Conservation (phyloP, 2,888 invertebrate genomes). For the Drosophila infuscata region DNA sequence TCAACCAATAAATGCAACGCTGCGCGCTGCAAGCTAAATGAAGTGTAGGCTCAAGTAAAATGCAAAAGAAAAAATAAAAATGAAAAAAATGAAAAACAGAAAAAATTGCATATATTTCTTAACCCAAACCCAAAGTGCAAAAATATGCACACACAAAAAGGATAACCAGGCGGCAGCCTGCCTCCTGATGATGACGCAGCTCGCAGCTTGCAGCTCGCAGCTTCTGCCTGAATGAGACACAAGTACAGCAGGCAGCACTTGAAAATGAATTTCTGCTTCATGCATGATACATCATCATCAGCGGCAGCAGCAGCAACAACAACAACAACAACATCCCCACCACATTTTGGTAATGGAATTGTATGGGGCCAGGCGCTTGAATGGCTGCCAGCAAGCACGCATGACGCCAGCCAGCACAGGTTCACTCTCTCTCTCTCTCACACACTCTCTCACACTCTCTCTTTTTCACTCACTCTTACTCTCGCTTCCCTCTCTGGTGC, state of each 20-base stretch:
- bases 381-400: constrained; percentile 70
- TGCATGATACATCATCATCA: constrained; percentile 80
- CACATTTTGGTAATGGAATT: constrained; percentile 79
- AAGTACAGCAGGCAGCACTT: constrained; percentile 69
- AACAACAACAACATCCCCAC: constrained; percentile 43
- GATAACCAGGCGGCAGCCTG: constrained; percentile 59
- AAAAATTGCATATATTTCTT: constrained; percentile 49
- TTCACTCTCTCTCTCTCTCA: constrained; percentile 7
- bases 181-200: constrained; percentile 52
- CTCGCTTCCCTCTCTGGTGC: constrained; percentile 8
- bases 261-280: constrained; percentile 81
- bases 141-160: constrained; percentile 66
- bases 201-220: constrained; percentile 30
- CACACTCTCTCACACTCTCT: neutral
- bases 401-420: constrained; percentile 47
- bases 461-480: constrained; percentile 4
- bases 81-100: constrained; percentile 22
- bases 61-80: constrained; percentile 32
- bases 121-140: constrained; percentile 52
- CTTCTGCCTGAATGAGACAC: constrained; percentile 60
- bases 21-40: constrained; percentile 69
- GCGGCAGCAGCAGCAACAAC: constrained; percentile 23
- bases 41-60: constrained; percentile 77
- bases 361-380: constrained; percentile 64
- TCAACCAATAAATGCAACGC: constrained; percentile 77